Evolutionary conservation across 2,113 vertebrate species (phyloP).

Genomic region (Microtus richardsoni): DNA sequence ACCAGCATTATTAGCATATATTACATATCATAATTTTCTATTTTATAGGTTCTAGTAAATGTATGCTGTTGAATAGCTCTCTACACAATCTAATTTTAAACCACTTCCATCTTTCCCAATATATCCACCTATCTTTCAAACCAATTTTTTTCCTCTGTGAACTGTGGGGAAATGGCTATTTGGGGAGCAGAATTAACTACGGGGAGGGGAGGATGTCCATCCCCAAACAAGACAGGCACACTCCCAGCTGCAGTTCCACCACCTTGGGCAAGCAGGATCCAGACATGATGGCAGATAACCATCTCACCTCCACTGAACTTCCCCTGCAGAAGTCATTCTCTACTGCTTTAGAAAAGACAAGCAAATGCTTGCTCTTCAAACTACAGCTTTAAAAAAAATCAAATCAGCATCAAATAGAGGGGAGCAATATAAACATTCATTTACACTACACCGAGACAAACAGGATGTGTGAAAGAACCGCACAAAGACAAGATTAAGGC

Average conservation of each 20-base stretch:
- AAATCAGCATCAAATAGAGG: background rate
- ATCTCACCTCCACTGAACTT: background rate
- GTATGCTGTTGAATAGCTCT: background rate
- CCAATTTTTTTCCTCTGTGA: slow-evolving; percentile 20
- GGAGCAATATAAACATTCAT: background rate
- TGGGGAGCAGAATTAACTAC: background rate
- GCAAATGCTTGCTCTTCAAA: background rate
- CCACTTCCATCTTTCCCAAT: background rate
- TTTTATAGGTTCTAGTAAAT: slow-evolving; percentile 7
- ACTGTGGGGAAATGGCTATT: background rate
- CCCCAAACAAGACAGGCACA: background rate
- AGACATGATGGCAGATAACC: background rate
- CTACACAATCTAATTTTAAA: slow-evolving; percentile 7
- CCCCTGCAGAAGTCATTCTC: background rate
- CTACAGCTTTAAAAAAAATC: background rate
- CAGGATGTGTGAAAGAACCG: background rate
- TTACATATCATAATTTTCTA: background rate
- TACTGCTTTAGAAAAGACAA: background rate
- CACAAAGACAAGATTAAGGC: slow-evolving; percentile 2
- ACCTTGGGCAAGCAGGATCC: background rate
- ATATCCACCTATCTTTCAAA: background rate
- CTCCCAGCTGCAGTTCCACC: background rate
- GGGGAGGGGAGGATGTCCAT: no score
- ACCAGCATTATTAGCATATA: background rate
- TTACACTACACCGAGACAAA: background rate